Evolutionary conservation across 2,888 invertebrate species (phyloP).

Genomic region (Adelognathus sp.): DNA sequence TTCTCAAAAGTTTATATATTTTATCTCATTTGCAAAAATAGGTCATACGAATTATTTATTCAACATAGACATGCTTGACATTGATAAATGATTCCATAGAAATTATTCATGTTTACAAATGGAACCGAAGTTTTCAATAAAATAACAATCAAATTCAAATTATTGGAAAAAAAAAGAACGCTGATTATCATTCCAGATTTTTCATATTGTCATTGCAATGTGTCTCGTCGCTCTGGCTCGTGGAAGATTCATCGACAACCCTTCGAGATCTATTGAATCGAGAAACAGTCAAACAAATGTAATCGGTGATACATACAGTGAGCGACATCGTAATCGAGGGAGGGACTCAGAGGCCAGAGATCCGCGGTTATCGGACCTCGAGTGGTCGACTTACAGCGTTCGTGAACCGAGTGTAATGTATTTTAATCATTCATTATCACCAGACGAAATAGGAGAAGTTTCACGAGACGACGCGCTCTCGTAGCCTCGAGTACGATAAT

Average conservation of each 20-base stretch:
- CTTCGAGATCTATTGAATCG: background rate
- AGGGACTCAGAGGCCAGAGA: background rate
- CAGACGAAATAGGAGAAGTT: constrained; percentile 8
- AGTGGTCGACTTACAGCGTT: constrained; percentile 79
- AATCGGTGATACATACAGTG: background rate
- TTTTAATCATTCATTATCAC: constrained; percentile 12
- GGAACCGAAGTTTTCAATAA: too few species aligned
- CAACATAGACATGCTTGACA: too few species aligned
- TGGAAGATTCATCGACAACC: constrained; percentile 40
- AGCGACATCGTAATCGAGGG: too few species aligned
- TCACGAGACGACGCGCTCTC: background rate
- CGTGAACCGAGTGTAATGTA: constrained; percentile 75
- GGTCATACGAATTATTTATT: too few species aligned
- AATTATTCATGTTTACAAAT: too few species aligned
- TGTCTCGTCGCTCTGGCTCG: constrained; percentile 31
- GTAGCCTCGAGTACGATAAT: background rate
- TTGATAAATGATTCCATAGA: too few species aligned
- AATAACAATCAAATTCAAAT: background rate
- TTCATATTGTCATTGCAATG: constrained; percentile 19
- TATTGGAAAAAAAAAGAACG: background rate
- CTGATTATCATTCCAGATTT: constrained; percentile 14
- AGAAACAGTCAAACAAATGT: background rate
- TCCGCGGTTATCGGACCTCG: constrained; percentile 72
- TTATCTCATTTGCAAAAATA: too few species aligned
- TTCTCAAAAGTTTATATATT: too few species aligned